Base-by-base conservation (phyloP, 2,888 invertebrate genomes). In the Ormyrus pomaceus region DNA sequence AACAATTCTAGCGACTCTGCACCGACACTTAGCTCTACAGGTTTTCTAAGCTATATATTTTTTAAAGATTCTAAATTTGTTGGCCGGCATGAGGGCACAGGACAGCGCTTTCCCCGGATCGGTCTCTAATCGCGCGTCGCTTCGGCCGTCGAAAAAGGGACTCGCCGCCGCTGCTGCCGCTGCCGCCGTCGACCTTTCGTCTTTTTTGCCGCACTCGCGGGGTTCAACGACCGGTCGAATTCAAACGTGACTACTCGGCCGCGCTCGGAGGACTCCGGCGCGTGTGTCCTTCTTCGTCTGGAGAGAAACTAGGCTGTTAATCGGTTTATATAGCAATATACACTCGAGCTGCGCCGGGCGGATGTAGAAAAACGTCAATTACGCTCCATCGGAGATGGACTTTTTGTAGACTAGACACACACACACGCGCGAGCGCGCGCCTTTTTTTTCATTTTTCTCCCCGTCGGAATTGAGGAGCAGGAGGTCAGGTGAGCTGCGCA, bases 161-260 rank as follows among this genome's bases (percentile, higher is more conserved):
- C 80, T 62, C 69, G 64, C 58, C 69, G 58, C 69, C 64, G 58
- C 65, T 81, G 61, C 70, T 19, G 58, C 56, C 48, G 45, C 34
- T 2, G 34, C 34, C 34, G 34, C 34, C 50, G 46, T 72, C 48
- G 55, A 55, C 69, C 34, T 71, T 75, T 70, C n/a, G 45, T 71
- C 51, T 46, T 48, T 50, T 74, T 64, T 53, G 56, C 46, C 19
- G 48, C 19, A 34, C 59, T 51, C n/a, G 69, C 59, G 64, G 62
- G 51, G 81, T 78, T 81, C 75, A 81, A 81, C 71, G 81, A 78
- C 81, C 81, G 77, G 80, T 80, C 80, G 77, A 77, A 80, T 76
- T 77, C 77, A 80, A 80, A 80, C 80, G 77, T 80, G 73, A 80
- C 80, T 73, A 62, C 77, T 76, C 61, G 13, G 34, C 55, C 19